Evolutionary conservation across 2,113 vertebrate species (phyloP).

Genomic region (Cinclus mexicanus): DNA sequence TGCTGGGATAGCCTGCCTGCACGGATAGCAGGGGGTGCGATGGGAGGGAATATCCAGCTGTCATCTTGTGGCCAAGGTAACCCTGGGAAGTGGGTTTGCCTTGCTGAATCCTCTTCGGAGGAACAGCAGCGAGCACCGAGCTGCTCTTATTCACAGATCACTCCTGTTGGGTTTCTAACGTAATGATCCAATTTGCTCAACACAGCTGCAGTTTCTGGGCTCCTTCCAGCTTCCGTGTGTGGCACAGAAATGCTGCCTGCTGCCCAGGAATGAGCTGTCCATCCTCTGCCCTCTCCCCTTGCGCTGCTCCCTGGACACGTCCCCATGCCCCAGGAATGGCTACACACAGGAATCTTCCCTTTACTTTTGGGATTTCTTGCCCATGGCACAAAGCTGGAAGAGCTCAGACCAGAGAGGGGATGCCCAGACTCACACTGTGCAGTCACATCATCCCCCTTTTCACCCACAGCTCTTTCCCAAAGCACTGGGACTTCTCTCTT

Average conservation of each 20-base stretch:
- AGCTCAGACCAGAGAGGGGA: neutral
- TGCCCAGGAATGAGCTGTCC: neutral
- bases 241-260: neutral
- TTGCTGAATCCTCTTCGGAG: conserved; percentile 30
- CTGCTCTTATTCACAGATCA: conserved; percentile 21
- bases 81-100: neutral
- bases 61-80: conserved; percentile 51
- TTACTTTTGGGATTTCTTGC: neutral
- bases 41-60: neutral
- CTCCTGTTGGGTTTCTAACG: conserved; percentile 30
- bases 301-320: rapidly evolving
- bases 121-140: conserved; percentile 17
- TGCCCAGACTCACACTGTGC: neutral
- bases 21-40: neutral
- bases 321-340: neutral
- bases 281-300: neutral
- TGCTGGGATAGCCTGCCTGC: neutral
- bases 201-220: conserved; percentile 43
- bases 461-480: neutral
- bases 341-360: neutral
- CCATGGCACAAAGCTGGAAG: neutral
- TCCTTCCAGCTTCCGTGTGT: conserved; percentile 27
- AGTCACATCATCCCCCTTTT: neutral
- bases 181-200: conserved; percentile 42
- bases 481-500: neutral